These are phyloP conservation scores for Xenops minutus DNA, from an alignment of 2,797 vertebrate species.

Conservation along the genomic window DNA sequence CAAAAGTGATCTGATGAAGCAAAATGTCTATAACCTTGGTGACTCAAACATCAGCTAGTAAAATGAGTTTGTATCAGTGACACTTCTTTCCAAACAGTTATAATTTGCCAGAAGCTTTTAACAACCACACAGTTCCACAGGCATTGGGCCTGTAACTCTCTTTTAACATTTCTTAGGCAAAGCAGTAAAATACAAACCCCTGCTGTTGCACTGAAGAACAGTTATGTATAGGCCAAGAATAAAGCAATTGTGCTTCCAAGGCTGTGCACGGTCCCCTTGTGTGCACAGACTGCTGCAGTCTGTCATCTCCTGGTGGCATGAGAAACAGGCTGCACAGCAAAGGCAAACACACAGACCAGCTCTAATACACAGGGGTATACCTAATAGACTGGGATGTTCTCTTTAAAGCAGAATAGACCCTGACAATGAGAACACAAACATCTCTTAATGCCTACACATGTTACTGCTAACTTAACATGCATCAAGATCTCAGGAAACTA, in stretches of 20 bases:
- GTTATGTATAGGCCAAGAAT: background rate
- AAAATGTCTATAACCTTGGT: background rate
- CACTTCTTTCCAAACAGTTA: background rate
- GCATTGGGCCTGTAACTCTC: background rate
- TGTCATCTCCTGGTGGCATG: background rate
- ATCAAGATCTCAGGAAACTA: background rate
- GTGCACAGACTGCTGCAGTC: background rate
- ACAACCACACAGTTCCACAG: background rate
- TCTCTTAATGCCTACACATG: background rate
- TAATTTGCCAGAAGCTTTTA: background rate
- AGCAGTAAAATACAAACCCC: background rate
- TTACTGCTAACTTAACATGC: background rate
- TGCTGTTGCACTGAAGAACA: background rate
- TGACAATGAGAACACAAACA: background rate
- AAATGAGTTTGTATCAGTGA: background rate
- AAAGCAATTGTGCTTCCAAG: background rate
- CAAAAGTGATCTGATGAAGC: background rate
- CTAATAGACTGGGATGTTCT: background rate
- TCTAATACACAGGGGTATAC: background rate
- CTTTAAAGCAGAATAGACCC: background rate
- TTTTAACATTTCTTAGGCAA: conserved; percentile 32
- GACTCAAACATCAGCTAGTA: background rate
- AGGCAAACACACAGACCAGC: background rate
- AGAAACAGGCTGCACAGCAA: background rate
- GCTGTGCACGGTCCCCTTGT: background rate